Conservation (phyloP, 2,113 vertebrate genomes). For the cat (Felis catus) region F.catus_Fca126_mat1.0 CM031415.1:90949501-90950000, state of each 20-base stretch:
- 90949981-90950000: background rate
- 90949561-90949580: no score
- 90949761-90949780: background rate
- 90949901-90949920: background rate
- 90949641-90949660: background rate
- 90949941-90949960: background rate
- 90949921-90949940: background rate
- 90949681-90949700: background rate
- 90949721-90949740: background rate
- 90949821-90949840: background rate
- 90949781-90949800: background rate
- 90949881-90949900: background rate
- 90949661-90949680: background rate
- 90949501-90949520: background rate
- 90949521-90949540: fast-evolving
- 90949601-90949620: background rate
- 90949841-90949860: background rate
- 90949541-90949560: background rate
- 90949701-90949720: background rate
- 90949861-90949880: background rate
- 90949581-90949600: background rate
- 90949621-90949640: background rate
- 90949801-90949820: background rate
- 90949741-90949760: background rate
- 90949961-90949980: background rate